Base-by-base conservation (phyloP, 1,140 invertebrate genomes). In the Drosophila takahashii region DNA sequence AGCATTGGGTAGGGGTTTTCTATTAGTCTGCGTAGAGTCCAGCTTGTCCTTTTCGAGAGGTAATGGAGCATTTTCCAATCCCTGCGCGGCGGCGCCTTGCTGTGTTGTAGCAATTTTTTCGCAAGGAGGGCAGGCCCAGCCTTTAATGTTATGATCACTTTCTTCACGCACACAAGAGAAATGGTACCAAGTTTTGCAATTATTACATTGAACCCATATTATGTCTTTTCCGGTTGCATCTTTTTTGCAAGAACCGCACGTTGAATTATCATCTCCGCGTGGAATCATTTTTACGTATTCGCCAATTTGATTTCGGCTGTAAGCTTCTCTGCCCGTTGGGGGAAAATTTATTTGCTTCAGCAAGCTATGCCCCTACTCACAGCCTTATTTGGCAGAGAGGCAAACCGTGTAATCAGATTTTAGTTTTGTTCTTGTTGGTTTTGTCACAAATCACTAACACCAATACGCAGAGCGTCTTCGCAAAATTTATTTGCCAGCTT, bases 261-360 rank as follows among this genome's bases (percentile, higher is more conserved):
- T 0, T 10, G 34, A 13, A 13, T 11, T 44, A 11, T 44, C 16
- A 44, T 18, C n/a, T 44, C n/a, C n/a, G n/a, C n/a, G n/a, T 18
- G 16, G 10, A 44, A 44, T 16, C 10, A 18, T 44, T 18, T 44
- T 18, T 44, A 44, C 16, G 27, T 27, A 7, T 27, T 27, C 27
- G 27, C 4, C 3, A 27, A 27, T 0, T 27, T 27, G 27, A 27
- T 27, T 27, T 27, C 27, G 27, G 27, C 5, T 27, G 27, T 27
- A 5, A 27, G 27, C 27, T 27, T 27, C 27, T 27, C 27, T 27
- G 27, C 27, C 16, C 11, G 4, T 44, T 18, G 16, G 9, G 41
- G 42, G 34, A 36, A 18, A 44, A 44, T 44, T 44, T 44, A 44
- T 44, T 44, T 44, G 42, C 42, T 44, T 44, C 11, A 6, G 27